Evolutionary conservation across 1,140 invertebrate species (phyloP), one percentile per base, ranked within the genome.

Genomic region (Papilio aristodemus): DNA sequence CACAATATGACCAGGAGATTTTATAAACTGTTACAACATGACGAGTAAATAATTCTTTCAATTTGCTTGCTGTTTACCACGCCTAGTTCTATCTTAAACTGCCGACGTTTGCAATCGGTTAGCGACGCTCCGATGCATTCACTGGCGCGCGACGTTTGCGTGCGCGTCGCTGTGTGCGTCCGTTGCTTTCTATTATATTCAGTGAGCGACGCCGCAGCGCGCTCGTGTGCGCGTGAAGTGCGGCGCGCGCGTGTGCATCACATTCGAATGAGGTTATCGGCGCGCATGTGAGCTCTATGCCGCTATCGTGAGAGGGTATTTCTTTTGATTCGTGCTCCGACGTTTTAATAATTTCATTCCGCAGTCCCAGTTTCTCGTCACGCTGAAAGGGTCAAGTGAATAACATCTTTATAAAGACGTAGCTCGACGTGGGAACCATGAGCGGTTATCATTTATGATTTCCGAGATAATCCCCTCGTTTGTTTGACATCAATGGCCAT

Each of bases 301-400:
- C 68, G 75, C 41, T 73, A 72, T 71, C 71, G 70, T 78, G 78
- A 76, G 83, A 83, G 83, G 82, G 85, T 85, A 78, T 78, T 84
- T 81, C 79, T 73, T 86, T 79, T 62, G 59, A 62, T 62, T 62
- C 59, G 59, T 62, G 27, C 32, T 39, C 59, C 36, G 8, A 62
- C 82, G 79, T 86, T 89, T 88, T 87, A 79, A 83, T 82, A 85
- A 83, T 86, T 85, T 81, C 77, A 81, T 83, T 83, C 78, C 27
- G 74, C 62, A 74, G 76, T 77, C 79, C 81, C 79, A 72, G 76
- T 81, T 79, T 82, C 83, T 81, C 78, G 74, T 79, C 75, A 80
- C 66, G 58, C 80, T 84, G 82, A 87, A 89, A 84, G 85, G 87
- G 87, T 89, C 87, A 89, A 87, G 84, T 83, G 78, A 71, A 78